These are phyloP conservation scores for Grammomys dolichurus DNA, from an alignment of 2,113 vertebrate genomes.

Conservation along the genomic window DNA sequence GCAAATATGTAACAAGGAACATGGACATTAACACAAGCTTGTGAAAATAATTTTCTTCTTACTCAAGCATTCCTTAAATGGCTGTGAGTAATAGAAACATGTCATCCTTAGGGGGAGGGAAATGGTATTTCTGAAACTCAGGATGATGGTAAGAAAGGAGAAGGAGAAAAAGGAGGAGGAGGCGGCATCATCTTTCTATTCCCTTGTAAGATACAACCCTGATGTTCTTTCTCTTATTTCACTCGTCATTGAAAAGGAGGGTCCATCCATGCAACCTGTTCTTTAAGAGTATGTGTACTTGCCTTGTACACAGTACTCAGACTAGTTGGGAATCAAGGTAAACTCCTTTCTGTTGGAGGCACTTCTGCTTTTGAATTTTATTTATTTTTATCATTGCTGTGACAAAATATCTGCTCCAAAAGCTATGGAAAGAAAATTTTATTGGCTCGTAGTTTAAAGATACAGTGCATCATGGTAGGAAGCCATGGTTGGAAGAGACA, in stretches of 20 bases:
- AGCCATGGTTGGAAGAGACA: background rate
- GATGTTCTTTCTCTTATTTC: background rate
- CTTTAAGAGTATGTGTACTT: background rate
- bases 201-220: background rate
- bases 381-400: background rate
- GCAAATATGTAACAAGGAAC: background rate
- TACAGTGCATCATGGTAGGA: background rate
- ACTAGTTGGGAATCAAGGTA: background rate
- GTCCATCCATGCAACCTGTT: background rate
- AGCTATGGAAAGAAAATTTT: background rate
- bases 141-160: background rate
- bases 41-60: conserved; percentile 45
- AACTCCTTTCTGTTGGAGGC: background rate
- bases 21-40: background rate
- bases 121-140: background rate
- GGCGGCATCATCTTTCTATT: background rate
- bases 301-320: background rate
- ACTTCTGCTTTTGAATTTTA: background rate
- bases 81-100: background rate
- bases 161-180: background rate
- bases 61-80: background rate
- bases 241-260: background rate
- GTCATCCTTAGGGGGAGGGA: background rate
- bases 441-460: background rate
- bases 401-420: background rate